These are phyloP conservation scores for Sesia bembeciformis DNA, from an alignment of 2,888 invertebrate genomes.

Conservation along the genomic window DNA sequence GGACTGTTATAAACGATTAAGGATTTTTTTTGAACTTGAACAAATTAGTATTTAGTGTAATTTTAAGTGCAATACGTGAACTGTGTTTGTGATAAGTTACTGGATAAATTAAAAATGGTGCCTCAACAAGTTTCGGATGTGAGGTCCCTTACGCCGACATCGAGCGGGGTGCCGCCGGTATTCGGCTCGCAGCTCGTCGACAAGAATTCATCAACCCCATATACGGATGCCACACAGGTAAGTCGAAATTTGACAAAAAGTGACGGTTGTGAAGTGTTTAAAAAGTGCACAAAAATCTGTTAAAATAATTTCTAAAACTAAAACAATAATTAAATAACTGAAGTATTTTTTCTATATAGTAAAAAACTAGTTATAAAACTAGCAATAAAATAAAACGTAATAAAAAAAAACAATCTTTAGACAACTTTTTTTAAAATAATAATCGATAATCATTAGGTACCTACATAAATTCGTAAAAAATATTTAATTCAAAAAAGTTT, in stretches of 20 bases:
- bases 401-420: neutral
- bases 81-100: conserved; percentile 38
- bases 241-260: conserved; percentile 36
- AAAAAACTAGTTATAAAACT: neutral
- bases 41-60: conserved; percentile 39
- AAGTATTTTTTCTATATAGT: neutral
- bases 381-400: conserved; percentile 1
- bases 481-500: no score
- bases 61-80: conserved; percentile 62
- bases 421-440: no score
- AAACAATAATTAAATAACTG: conserved; percentile 2
- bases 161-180: conserved; percentile 79
- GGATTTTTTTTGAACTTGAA: conserved; percentile 37
- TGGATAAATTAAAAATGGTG: conserved; percentile 77
- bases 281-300: no score
- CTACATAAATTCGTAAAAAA: no score
- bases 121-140: conserved; percentile 80
- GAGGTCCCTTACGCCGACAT: conserved; percentile 74
- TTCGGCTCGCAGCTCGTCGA: conserved; percentile 94
- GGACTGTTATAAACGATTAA: conserved; percentile 48
- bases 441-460: no score
- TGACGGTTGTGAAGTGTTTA: neutral
- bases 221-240: conserved; percentile 98
- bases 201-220: conserved; percentile 94
- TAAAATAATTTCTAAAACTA: neutral